phyloP scores from a whole-genome alignment of 2,797 vertebrate species.

The Tokudaia tokunoshimensis region DNA sequence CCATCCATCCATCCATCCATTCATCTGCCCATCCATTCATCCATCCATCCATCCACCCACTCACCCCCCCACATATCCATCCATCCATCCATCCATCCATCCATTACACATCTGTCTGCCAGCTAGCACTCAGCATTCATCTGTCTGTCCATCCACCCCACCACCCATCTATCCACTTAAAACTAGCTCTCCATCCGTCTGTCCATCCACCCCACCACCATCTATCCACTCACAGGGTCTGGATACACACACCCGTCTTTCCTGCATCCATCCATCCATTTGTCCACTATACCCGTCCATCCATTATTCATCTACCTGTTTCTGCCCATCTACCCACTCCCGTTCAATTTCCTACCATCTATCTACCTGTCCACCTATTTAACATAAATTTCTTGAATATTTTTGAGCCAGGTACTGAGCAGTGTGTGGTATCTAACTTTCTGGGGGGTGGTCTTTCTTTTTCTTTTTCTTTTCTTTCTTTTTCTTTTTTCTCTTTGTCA shows the following conservation, averaged over 20 bases:
- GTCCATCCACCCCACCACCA: too few relatives aligned
- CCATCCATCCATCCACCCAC: background rate
- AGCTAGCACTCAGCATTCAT: background rate
- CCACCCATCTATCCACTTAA: too few relatives aligned
- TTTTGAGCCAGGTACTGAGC: background rate
- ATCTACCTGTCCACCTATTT: background rate
- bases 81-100: background rate
- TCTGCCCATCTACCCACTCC: too few relatives aligned
- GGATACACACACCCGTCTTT: too few relatives aligned
- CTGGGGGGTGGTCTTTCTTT: background rate
- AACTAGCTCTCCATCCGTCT: too few relatives aligned
- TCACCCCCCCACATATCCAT: background rate
- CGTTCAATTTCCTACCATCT: background rate
- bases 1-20: too few relatives aligned
- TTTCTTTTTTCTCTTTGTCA: background rate
- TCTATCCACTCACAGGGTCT: too few relatives aligned
- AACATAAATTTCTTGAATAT: background rate
- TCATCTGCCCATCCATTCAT: too few relatives aligned
- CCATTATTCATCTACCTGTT: background rate
- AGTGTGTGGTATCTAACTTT: background rate
- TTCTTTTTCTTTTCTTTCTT: background rate
- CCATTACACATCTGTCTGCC: too few relatives aligned
- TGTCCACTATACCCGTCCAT: too few relatives aligned
- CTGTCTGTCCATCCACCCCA: too few relatives aligned
- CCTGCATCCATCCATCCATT: background rate